phyloP scores from a whole-genome alignment of 2,797 vertebrate genomes.

The Ficedula albicollis region DNA sequence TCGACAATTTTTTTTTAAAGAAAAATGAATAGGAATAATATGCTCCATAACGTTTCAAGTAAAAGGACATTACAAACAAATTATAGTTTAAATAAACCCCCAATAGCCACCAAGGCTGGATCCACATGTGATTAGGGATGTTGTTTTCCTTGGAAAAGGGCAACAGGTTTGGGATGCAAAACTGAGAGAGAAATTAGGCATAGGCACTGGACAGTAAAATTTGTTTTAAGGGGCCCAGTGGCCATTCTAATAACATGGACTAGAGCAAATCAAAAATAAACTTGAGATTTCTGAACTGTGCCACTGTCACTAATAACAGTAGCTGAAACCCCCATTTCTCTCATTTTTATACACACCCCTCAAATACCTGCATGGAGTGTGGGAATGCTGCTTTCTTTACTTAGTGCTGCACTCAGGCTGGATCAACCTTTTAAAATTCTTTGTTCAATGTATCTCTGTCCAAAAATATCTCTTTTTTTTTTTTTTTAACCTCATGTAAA shows the following conservation, averaged over 20 bases:
- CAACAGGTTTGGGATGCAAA: background rate
- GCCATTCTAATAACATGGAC: background rate
- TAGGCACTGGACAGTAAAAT: background rate
- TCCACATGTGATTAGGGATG: background rate
- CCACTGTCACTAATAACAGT: background rate
- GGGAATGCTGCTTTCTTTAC: background rate
- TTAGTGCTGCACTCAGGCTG: too few species aligned
- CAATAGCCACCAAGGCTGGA: background rate
- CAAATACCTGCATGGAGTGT: accelerated
- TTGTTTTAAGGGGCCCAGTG: background rate
- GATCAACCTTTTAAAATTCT: background rate
- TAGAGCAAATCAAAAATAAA: background rate
- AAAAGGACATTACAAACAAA: background rate
- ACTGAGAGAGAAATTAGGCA: background rate
- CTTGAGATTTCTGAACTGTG: background rate
- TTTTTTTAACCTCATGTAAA: background rate
- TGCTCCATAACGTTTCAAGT: background rate
- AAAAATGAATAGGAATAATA: background rate
- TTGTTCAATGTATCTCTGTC: background rate
- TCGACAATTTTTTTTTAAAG: background rate
- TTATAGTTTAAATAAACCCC: background rate
- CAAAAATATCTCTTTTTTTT: background rate
- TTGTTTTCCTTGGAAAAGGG: background rate
- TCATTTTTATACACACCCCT: background rate
- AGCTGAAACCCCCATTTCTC: background rate